These are phyloP conservation scores for Himalopsyche tibetana DNA, from an alignment of 2,888 invertebrate genomes.

Conservation along the genomic window DNA sequence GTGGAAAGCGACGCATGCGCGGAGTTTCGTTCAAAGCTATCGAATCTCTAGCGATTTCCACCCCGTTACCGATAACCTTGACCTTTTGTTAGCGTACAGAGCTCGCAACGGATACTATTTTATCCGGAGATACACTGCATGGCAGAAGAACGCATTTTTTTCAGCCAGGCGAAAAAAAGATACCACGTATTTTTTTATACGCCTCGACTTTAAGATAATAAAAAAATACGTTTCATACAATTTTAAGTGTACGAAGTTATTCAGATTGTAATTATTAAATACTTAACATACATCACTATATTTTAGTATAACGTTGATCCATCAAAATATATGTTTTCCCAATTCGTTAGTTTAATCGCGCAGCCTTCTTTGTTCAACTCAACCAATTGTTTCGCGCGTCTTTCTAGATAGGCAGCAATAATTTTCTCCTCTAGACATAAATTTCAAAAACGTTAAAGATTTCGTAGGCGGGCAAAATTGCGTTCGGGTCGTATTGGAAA, in stretches of 20 bases:
- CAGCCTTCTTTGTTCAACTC: too few relatives aligned
- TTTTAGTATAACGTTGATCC: too few relatives aligned
- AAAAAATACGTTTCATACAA: too few relatives aligned
- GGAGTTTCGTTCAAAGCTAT: conserved; percentile 15
- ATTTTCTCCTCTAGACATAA: not conserved
- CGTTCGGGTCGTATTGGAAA: not conserved
- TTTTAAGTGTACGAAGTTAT: too few relatives aligned
- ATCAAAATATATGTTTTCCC: too few relatives aligned
- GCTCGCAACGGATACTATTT: not conserved
- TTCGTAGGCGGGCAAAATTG: too few relatives aligned
- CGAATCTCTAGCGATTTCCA: conserved; percentile 21
- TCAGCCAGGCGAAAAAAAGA: too few relatives aligned
- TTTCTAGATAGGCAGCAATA: not conserved
- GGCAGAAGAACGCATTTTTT: not conserved
- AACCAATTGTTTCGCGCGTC: not conserved
- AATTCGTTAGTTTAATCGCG: too few relatives aligned
- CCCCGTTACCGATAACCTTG: conserved; percentile 25
- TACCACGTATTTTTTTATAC: too few relatives aligned
- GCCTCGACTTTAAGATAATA: too few relatives aligned
- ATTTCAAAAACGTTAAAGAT: not conserved
- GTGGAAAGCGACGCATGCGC: conserved; percentile 21
- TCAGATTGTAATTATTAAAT: too few relatives aligned
- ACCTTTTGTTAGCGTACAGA: not conserved
- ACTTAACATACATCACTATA: too few relatives aligned
- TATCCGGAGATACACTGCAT: not conserved